Evolutionary conservation across 1,140 invertebrate genomes (phyloP), one percentile per base, ranked within the genome.

Genomic region (Zophobas atratus): DNA sequence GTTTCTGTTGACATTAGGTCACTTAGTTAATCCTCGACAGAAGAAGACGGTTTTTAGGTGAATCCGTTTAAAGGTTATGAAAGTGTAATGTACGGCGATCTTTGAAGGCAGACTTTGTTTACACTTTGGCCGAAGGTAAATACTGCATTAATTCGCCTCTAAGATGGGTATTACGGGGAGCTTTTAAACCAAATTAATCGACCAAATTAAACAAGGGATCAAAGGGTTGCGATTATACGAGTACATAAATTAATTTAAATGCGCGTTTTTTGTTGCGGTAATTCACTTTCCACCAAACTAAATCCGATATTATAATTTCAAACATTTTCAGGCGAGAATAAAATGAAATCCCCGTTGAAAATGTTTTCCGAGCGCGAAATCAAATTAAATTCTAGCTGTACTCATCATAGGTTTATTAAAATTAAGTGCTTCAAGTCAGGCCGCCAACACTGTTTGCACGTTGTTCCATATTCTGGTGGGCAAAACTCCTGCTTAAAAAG

Each of bases 1-100:
- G 60, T 67, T 67, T 67, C 60, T 67, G 60, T 67, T 67, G 60
- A 67, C 60, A 67, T 67, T 67, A 67, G 60, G 60, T 67, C 57
- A 67, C 60, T 43, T 67, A 43, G 60, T 41, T 67, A 67, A 67
- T 67, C 60, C 60, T 36, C 33, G 39, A 41, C 38, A 43, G 60
- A 43, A 33, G 60, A 67, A 67, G 60, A 43, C 60, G 60, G 60
- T 67, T 67, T 67, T 67, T 67, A 67, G 60, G 60, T 67, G 60
- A 67, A 67, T 67, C 60, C 60, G 60, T 67, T 67, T 67, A 67
- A 67, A 43, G 60, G 60, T 67, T 67, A 67, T 67, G 60, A 67
- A 67, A 67, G 60, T 67, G 60, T 67, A 67, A 67, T 67, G 60
- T 41, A 67, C 60, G 60, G 38, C 60, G 6, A 63, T 63, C 57